Percentiles rank a stretch among this genome's conserved stretches.
phyloP scores from a whole-genome alignment of 2,888 invertebrate species.

The Euspilapteryx auroguttella region DNA sequence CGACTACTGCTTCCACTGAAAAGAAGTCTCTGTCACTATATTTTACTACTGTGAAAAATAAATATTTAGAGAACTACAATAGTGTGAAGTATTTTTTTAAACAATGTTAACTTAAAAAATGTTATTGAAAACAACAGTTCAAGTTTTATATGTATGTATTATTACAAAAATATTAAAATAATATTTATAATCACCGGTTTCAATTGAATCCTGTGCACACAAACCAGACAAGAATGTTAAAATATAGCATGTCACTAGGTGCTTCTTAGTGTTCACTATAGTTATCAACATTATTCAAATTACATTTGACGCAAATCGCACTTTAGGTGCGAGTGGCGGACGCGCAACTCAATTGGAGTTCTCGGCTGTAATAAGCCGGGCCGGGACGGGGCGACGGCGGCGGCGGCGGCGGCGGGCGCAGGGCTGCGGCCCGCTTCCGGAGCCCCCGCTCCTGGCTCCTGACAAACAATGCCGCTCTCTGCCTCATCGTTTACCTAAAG shows the following conservation, averaged over 20 bases:
- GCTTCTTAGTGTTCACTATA: too few species aligned
- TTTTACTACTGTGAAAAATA: too few species aligned
- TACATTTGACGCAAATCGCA: too few species aligned
- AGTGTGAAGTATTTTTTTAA: too few species aligned
- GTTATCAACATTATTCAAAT: too few species aligned
- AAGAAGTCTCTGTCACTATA: constrained; percentile 2
- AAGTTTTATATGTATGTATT: too few species aligned
- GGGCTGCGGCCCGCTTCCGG: constrained; percentile 27
- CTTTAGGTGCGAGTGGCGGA: constrained; percentile 38
- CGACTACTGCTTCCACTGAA: constrained; percentile 36
- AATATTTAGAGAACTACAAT: too few species aligned
- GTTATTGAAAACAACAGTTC: too few species aligned
- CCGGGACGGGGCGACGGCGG: constrained; percentile 21
- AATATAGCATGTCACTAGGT: too few species aligned
- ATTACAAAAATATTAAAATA: too few species aligned
- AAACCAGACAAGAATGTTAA: too few species aligned
- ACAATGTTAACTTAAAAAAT: too few species aligned
- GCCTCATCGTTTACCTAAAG: constrained; percentile 31
- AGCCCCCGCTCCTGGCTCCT: constrained; percentile 21
- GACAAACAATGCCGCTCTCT: constrained; percentile 19
- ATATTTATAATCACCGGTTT: constrained; percentile 38
- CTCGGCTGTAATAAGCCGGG: constrained; percentile 39
- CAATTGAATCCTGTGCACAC: constrained; percentile 24
- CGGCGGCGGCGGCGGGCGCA: constrained; percentile 28
- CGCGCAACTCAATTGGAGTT: constrained; percentile 52